phyloP scores from a whole-genome alignment of 2,797 vertebrate species.

The Anabas testudineus region DNA sequence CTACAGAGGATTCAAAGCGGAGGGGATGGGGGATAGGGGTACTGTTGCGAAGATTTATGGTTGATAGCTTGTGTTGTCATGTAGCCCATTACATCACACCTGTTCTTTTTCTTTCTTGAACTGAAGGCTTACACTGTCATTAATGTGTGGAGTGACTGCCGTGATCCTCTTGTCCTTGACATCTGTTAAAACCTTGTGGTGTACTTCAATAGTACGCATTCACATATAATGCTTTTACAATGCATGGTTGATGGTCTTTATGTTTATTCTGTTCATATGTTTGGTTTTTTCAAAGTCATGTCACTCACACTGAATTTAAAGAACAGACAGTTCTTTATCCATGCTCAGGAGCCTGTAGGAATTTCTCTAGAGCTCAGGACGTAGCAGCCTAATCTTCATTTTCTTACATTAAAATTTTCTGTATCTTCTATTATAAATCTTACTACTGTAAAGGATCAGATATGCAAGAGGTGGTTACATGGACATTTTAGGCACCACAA shows the following conservation, averaged over 20 bases:
- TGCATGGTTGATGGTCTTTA: not conserved
- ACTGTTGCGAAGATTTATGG: slow-evolving; percentile 62
- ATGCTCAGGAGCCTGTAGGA: not conserved
- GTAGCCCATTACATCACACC: slow-evolving; percentile 63
- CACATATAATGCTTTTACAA: not conserved
- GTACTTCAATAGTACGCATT: not conserved
- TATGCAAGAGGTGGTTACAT: not conserved
- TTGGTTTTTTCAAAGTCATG: slow-evolving; percentile 5
- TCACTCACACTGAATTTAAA: slow-evolving; percentile 22
- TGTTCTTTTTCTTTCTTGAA: slow-evolving; percentile 67
- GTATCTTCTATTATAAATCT: not conserved
- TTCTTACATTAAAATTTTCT: not conserved
- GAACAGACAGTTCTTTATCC: slow-evolving; percentile 29
- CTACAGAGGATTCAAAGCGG: slow-evolving; percentile 20
- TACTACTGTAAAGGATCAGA: not conserved
- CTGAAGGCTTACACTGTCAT: slow-evolving; percentile 29
- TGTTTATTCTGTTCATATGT: not conserved
- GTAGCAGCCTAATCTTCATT: not conserved
- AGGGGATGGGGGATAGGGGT: not conserved
- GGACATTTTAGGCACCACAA: slow-evolving; percentile 1
- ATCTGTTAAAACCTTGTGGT: slow-evolving; percentile 32
- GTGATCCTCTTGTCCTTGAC: slow-evolving; percentile 30
- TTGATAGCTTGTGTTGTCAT: slow-evolving; percentile 49
- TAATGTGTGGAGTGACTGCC: slow-evolving; percentile 8
- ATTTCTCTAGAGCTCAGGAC: slow-evolving; percentile 1